Conservation (phyloP, 2,888 invertebrate species). For the Drosophila monieri region DNA sequence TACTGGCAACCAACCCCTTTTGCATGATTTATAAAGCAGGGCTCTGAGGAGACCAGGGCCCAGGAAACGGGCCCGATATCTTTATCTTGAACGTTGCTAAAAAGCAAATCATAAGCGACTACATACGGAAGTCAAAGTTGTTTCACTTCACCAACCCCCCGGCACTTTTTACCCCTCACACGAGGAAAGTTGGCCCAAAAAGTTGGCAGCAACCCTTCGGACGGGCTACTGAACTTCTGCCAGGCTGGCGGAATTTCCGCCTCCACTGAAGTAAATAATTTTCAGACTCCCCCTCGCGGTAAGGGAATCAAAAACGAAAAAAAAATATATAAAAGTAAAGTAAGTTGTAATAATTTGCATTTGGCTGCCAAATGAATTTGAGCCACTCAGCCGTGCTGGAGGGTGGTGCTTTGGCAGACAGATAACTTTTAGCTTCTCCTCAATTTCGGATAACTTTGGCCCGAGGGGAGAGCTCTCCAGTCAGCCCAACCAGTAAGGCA, state of each 20-base stretch:
- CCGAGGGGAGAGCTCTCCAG: constrained; percentile 24
- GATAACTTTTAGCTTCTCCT: constrained; percentile 70
- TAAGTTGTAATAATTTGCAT: constrained; percentile 79
- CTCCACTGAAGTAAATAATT: constrained; percentile 68
- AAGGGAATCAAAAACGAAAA: constrained; percentile 42
- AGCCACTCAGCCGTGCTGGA: constrained; percentile 61
- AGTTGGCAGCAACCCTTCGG: constrained; percentile 55
- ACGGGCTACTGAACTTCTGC: constrained; percentile 24
- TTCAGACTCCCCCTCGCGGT: constrained; percentile 44
- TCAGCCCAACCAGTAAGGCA: constrained; percentile 4
- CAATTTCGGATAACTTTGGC: constrained; percentile 65
- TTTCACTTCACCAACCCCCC: not conserved
- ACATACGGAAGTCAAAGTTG: constrained; percentile 59
- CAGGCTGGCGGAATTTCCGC: constrained; percentile 41
- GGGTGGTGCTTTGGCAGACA: constrained; percentile 29
- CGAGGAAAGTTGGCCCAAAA: constrained; percentile 60
- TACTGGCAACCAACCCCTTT: constrained; percentile 46
- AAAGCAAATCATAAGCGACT: constrained; percentile 71
- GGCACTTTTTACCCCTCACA: constrained; percentile 12
- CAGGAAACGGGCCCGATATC: constrained; percentile 50
- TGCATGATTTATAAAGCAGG: constrained; percentile 50
- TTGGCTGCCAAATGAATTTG: constrained; percentile 78
- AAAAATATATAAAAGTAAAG: constrained; percentile 51
- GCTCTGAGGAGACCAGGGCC: constrained; percentile 33
- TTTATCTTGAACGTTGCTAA: constrained; percentile 58